Percentiles rank a stretch among this genome's conserved stretches.
Conservation (phyloP, 1,140 invertebrate species). For the Drosophila punjabiensis region DNA sequence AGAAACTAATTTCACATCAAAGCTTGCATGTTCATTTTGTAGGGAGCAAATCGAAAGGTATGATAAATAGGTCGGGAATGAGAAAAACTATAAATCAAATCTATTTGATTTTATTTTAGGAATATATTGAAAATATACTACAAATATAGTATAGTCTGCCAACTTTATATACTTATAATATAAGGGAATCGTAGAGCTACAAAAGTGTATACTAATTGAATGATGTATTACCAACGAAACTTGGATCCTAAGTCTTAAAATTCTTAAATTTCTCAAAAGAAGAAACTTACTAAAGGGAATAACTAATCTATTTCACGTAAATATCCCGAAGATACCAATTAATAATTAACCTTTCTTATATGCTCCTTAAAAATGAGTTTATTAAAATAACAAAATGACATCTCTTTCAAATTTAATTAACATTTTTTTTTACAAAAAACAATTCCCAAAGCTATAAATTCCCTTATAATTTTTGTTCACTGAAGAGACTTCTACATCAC, state of each 20-base stretch:
- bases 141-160: too few relatives aligned
- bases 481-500: not conserved
- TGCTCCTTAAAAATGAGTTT: not conserved
- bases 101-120: not conserved
- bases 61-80: not conserved
- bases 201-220: too few relatives aligned
- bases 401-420: not conserved
- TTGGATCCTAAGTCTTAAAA: not conserved
- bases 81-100: conserved; percentile 7
- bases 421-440: not conserved
- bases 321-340: not conserved
- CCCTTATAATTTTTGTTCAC: conserved; percentile 4
- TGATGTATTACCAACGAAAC: too few relatives aligned
- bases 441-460: conserved; percentile 46
- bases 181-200: not conserved
- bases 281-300: not conserved
- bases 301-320: not conserved
- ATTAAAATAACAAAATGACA: not conserved
- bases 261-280: too few relatives aligned
- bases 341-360: not conserved
- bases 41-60: conserved; percentile 21
- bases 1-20: conserved; percentile 58
- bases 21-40: conserved; percentile 50
- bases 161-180: not conserved
- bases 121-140: not conserved